Evolutionary conservation across 2,797 vertebrate genomes (phyloP).

Genomic region (Enteromius unitaeniatus): DNA sequence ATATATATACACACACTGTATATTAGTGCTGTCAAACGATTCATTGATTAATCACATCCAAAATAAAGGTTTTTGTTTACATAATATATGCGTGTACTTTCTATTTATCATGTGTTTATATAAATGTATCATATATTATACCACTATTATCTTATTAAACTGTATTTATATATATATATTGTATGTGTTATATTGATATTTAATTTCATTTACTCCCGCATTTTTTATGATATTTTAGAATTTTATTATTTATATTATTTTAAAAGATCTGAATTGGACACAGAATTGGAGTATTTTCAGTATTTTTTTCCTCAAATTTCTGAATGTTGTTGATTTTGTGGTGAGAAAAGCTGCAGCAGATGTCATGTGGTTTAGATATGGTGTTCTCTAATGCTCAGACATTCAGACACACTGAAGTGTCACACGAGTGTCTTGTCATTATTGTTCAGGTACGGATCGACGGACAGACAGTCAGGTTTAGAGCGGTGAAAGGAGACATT

Average conservation of each 20-base stretch:
- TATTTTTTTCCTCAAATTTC: background rate
- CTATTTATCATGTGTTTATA: too few species aligned
- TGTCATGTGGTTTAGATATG: background rate
- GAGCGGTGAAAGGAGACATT: background rate
- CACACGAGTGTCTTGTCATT: background rate
- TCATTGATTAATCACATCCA: too few species aligned
- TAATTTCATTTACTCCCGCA: background rate
- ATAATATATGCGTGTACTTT: too few species aligned
- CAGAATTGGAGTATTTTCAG: background rate
- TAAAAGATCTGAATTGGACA: background rate
- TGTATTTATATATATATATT: background rate
- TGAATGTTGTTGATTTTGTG: background rate
- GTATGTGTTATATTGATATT: background rate
- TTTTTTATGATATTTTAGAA: background rate
- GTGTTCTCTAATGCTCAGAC: background rate
- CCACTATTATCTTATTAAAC: background rate
- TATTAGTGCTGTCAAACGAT: too few species aligned
- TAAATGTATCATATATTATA: too few species aligned
- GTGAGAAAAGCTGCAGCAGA: constrained; percentile 2
- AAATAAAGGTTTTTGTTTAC: too few species aligned
- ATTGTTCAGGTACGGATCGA: background rate
- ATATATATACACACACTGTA: too few species aligned
- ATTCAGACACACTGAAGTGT: background rate
- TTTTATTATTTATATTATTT: background rate
- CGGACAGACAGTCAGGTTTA: background rate